Base-by-base conservation (phyloP, 2,888 invertebrate genomes). In the Lycocerus yunnanus region DNA sequence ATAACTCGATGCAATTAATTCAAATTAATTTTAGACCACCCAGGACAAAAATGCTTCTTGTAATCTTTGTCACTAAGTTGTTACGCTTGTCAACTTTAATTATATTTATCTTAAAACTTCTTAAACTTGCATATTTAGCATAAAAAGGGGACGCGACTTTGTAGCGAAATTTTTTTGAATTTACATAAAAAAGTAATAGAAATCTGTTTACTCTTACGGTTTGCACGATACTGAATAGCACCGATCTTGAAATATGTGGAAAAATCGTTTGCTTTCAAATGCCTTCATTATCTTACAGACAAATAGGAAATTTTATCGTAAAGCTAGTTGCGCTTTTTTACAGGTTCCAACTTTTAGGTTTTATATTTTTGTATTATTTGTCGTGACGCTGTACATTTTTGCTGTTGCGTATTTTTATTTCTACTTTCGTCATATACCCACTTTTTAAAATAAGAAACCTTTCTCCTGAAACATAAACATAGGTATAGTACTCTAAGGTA, bases 261-360 rank as follows among this genome's bases (percentile, higher is more conserved):
- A 79, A 75, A 82, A 82, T 83, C 81, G 81, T 85, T 83, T 83
- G 86, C 84, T 78, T 85, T 80, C 81, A 81, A 86, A 86, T 85
- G 85, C 82, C 84, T 83, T 84, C 85, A 85, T 85, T 85, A 84
- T 79, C 83, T 77, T 78, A 79, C 83, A 84, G 83, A 84, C 83
- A 81, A 83, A 84, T 81, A 63, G 16, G 81, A 81, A 84, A 78
- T 85, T 85, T 85, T 85, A 85, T 83, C 83, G 79, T 82, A 71
- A 59, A 70, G 72, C 67, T 70, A 72, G 43, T 72, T 74, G 71
- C 63, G 15, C 60, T 72, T 67, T 61, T 75, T 74, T 61, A 63
- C 74, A 67, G 67, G 59, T 75, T 68, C 61, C 16, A 72, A 75
- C 72, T 75, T 72, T 63, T 4, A 20, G 16, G 16, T 63, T 66